Base-by-base conservation (phyloP, 2,888 invertebrate genomes). In the Acanthacorydalis orientalis region DNA sequence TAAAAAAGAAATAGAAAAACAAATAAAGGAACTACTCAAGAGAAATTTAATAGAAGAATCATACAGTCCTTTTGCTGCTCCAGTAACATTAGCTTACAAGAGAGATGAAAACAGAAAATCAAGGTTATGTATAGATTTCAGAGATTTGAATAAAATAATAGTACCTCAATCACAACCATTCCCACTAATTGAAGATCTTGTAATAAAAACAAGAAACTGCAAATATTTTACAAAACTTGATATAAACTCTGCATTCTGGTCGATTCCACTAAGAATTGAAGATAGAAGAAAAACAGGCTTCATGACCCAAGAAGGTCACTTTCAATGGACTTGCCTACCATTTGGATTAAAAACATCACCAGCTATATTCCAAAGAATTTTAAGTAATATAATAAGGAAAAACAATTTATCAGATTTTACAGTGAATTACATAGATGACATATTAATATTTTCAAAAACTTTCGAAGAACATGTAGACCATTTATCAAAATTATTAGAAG, bases 221-320 rank as follows among this genome's bases (percentile, higher is more conserved):
- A 56, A 56, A 41, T 60, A 51, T 52, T 62, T 59, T 47, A 49
- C 59, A 12, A 59, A 55, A 4, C 35, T 62, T 0, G 61, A 62
- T 41, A 57, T 61, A 47, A 62, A 62, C 49, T 60, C 59, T 8
- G 62, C 60, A 33, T 64, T 64, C 52, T 63, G 62, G 60, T 59
- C 59, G 12, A 61, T 62, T 7, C 60, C 60, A 4, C 45, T 60
- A 34, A 45, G 53, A 51, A 51, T 58, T 32, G 49, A 55, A 55
- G 60, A 62, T 46, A 55, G 55, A 53, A 35, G 56, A 42, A 63
- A 62, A 49, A 54, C 54, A 7, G 53, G 45, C 14, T 57, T 56
- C 44, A 50, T 57, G 10, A 55, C 55, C 10, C 56, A 55, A 43
- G 43, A 49, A 31, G 55, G 54, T 6, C 55, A 55, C 14, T 55